phyloP scores from a whole-genome alignment of 2,113 vertebrate genomes.

The Alethe castanea region DNA sequence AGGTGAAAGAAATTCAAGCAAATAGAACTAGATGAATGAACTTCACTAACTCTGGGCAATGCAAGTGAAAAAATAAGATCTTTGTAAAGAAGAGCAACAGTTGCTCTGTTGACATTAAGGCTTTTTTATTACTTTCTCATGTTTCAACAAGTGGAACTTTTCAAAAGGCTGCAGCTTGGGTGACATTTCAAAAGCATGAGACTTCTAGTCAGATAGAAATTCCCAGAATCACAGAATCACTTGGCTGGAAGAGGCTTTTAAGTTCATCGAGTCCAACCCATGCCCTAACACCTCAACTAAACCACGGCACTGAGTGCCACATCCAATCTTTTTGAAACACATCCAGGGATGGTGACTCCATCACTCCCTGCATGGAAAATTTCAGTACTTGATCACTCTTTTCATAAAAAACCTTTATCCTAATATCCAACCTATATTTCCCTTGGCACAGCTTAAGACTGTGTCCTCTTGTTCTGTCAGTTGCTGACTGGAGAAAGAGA shows the following conservation, averaged over 20 bases:
- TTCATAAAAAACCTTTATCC: background rate
- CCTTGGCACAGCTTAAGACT: background rate
- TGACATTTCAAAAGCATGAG: background rate
- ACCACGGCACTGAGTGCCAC: background rate
- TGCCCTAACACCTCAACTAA: background rate
- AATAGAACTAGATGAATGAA: background rate
- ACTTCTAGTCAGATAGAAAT: background rate
- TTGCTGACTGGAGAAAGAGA: background rate
- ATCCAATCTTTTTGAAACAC: background rate
- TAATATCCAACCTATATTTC: background rate
- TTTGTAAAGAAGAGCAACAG: background rate
- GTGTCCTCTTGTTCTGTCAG: background rate
- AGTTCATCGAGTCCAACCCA: background rate
- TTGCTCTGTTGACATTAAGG: background rate
- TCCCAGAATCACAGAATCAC: background rate
- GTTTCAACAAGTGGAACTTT: background rate
- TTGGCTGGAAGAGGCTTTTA: too few species aligned
- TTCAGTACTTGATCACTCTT: background rate
- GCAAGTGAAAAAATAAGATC: background rate
- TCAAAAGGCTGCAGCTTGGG: background rate
- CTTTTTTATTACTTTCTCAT: background rate
- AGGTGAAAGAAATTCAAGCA: background rate
- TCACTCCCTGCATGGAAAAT: rapidly evolving
- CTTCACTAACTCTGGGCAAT: background rate
- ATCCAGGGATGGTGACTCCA: background rate